phyloP scores from a whole-genome alignment of 2,113 vertebrate genomes.

The Gymnogyps californianus region DNA sequence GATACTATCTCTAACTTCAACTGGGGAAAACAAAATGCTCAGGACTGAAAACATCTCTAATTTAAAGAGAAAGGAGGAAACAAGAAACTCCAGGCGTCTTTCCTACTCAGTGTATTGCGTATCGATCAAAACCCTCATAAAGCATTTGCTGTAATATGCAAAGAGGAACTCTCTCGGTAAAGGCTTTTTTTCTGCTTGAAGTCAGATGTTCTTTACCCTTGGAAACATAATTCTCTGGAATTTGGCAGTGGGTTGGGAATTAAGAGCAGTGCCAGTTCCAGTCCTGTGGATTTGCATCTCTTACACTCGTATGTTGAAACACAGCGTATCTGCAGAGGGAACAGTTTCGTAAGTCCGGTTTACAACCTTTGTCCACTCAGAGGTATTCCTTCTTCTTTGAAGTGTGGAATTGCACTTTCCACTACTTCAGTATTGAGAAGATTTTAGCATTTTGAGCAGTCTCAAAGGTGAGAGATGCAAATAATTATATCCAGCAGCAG shows the following conservation, averaged over 20 bases:
- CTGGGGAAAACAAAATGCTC: neutral
- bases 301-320: too few relatives aligned
- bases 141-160: neutral
- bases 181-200: neutral
- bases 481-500: neutral
- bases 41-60: neutral
- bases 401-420: neutral
- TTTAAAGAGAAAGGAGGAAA: neutral
- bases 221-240: conserved; percentile 37
- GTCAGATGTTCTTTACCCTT: conserved; percentile 2
- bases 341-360: neutral
- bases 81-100: neutral
- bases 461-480: neutral
- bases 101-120: neutral
- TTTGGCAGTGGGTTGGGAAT: conserved; percentile 6
- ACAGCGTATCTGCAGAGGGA: neutral
- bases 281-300: neutral
- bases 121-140: neutral
- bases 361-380: neutral
- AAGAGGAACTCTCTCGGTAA: neutral
- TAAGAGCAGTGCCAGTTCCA: neutral
- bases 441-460: neutral
- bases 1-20: neutral
- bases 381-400: neutral
- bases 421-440: neutral